Conservation (phyloP, 2,888 invertebrate species). For the Phengaris alcon region DNA sequence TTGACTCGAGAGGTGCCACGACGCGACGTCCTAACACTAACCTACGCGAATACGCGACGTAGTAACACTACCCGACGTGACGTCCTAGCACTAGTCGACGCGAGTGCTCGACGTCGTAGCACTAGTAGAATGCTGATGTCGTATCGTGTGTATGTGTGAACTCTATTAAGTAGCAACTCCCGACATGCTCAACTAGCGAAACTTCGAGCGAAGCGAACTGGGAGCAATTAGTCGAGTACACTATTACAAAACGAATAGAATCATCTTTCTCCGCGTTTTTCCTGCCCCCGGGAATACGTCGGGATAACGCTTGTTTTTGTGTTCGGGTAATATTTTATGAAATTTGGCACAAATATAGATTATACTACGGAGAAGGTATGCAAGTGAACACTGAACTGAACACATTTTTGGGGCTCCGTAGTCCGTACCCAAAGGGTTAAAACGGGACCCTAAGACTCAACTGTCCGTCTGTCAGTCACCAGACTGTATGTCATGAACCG, state of each 20-base stretch:
- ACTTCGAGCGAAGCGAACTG: slow-evolving; percentile 15
- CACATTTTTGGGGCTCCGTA: too few relatives aligned
- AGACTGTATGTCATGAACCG: too few relatives aligned
- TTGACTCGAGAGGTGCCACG: too few relatives aligned
- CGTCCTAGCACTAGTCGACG: neutral
- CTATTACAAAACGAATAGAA: slow-evolving; percentile 5
- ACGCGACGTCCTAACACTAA: too few relatives aligned
- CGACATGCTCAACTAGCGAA: slow-evolving; percentile 1
- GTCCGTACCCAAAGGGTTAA: too few relatives aligned
- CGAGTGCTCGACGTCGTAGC: neutral
- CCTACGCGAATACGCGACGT: neutral
- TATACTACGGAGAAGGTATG: too few relatives aligned
- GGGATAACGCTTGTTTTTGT: neutral
- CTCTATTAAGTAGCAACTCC: neutral
- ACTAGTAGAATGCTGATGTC: neutral
- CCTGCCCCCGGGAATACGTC: neutral
- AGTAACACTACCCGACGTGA: neutral
- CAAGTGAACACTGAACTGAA: too few relatives aligned
- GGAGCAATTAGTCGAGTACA: slow-evolving; percentile 10
- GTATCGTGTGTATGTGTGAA: neutral
- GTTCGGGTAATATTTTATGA: neutral
- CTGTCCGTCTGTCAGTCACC: too few relatives aligned
- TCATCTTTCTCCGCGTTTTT: slow-evolving; percentile 7
- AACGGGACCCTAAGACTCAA: too few relatives aligned
- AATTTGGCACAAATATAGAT: neutral